Evolutionary conservation across 2,888 invertebrate genomes (phyloP), one percentile per base, ranked within the genome.

Genomic region (Drosophila diplacantha): DNA sequence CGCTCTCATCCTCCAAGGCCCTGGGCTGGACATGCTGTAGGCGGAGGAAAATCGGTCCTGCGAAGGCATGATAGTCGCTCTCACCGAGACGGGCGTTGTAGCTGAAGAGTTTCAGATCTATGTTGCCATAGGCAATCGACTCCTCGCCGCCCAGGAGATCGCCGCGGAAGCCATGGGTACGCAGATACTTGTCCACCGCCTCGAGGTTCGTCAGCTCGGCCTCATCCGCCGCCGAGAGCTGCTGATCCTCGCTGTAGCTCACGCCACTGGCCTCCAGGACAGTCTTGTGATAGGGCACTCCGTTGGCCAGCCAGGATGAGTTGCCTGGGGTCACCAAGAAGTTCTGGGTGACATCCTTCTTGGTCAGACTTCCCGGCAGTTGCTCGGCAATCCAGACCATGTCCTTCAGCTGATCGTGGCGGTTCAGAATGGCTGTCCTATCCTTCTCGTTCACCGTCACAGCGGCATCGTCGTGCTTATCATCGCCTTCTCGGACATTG

Each of bases 371-470:
- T 0, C 92, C 91, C 0, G 93, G 93, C 31, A 93, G 89, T 81
- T 97, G 97, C 86, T 97, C 97, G 3, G 94, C 89, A 38, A 96
- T 90, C 90, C 93, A 93, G 9, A 91, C 86, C 51, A 91, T 84
- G 1, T 91, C 91, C 60, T 81, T 85, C 9, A 74, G 64, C 65
- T 78, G 77, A 68, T 84, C 81, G 18, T 85, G 78, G 0, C 82
- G 82, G 26, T 78, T 73, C 2, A 37, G 73, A n/a, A 85, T 85
- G 11, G 79, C 77, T 0, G 84, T 79, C 18, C 72, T 75, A 60
- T 85, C 86, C 50, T 75, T 75, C 16, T 79, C 80, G 29, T 77
- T 83, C 3, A 84, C 38, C 0, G 73, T 34, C 22, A 82, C 72
- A 0, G 85, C 72, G 3, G 82, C 80, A 68, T 86, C 86, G 31